Conservation (phyloP, 37 sponge, comb jelly and placozoan genomes). For the Amphimedon queenslandica region DNA sequence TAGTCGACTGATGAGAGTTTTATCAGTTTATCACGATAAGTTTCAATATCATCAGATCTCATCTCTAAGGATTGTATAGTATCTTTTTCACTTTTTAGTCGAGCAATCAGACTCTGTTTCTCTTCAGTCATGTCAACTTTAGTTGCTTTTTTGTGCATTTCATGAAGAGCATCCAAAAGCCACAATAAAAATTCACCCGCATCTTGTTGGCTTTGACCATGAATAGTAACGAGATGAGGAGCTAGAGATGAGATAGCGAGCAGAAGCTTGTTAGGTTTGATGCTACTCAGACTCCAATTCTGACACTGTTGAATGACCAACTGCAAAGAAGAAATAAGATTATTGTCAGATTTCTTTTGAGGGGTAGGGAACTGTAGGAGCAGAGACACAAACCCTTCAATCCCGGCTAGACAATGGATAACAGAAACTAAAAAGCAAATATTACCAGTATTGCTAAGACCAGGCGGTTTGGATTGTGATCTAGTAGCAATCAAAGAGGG, state of each 20-base stretch:
- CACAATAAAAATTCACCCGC: constrained; percentile 59
- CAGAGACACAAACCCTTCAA: constrained; percentile 9
- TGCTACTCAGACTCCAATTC: background rate
- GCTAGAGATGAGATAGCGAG: constrained; percentile 13
- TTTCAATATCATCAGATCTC: constrained; percentile 8
- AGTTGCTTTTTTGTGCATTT: background rate
- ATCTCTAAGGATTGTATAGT: background rate
- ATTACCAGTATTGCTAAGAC: constrained; percentile 42
- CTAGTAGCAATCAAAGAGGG: background rate
- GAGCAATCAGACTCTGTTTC: background rate
- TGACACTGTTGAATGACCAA: background rate
- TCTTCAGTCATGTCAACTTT: background rate
- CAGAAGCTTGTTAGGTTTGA: constrained; percentile 14
- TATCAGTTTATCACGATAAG: constrained; percentile 12
- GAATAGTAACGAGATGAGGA: constrained; percentile 26
- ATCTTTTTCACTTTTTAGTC: background rate
- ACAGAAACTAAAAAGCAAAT: constrained; percentile 41
- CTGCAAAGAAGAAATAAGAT: constrained; percentile 2
- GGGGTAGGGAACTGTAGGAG: background rate
- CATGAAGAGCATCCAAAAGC: constrained; percentile 43
- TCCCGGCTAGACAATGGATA: constrained; percentile 40
- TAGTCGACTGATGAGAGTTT: constrained; percentile 44
- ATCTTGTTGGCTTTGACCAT: constrained; percentile 59
- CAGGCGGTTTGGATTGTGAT: constrained; percentile 27
- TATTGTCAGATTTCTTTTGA: background rate